These are phyloP conservation scores for Deroplatys truncata DNA, from an alignment of 2,888 invertebrate species.

Conservation along the genomic window DNA sequence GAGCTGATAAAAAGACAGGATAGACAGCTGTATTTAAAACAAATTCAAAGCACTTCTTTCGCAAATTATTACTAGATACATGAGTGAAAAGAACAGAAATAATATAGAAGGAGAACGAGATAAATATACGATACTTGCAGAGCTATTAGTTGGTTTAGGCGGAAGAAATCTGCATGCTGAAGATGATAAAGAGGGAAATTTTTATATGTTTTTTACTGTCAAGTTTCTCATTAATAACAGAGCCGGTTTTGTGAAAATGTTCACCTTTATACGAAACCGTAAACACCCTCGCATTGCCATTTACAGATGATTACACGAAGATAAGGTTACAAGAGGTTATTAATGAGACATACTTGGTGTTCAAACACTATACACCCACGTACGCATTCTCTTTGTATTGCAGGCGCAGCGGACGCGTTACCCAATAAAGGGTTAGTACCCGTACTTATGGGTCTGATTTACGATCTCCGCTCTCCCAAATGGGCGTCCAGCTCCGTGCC, in stretches of 20 bases:
- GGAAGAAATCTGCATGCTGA: too few species aligned
- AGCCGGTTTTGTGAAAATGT: background rate
- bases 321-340: background rate
- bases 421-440: constrained; percentile 4
- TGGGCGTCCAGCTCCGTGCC: background rate
- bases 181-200: too few species aligned
- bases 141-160: too few species aligned
- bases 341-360: background rate
- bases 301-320: background rate
- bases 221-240: too few species aligned
- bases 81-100: too few species aligned
- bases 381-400: background rate
- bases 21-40: too few species aligned
- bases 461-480: background rate
- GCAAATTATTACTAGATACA: too few species aligned
- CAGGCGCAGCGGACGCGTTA: background rate
- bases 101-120: too few species aligned
- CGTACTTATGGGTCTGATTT: constrained; percentile 5
- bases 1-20: too few species aligned
- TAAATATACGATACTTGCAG: too few species aligned
- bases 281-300: background rate
- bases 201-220: too few species aligned
- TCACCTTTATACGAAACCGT: background rate
- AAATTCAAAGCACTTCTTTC: too few species aligned
- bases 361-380: constrained; percentile 7